A percentile compares a stretch with the other conserved stretches of the same genome.
Conservation (phyloP, 2,113 vertebrate species). For the Spheniscus mendiculus region DNA sequence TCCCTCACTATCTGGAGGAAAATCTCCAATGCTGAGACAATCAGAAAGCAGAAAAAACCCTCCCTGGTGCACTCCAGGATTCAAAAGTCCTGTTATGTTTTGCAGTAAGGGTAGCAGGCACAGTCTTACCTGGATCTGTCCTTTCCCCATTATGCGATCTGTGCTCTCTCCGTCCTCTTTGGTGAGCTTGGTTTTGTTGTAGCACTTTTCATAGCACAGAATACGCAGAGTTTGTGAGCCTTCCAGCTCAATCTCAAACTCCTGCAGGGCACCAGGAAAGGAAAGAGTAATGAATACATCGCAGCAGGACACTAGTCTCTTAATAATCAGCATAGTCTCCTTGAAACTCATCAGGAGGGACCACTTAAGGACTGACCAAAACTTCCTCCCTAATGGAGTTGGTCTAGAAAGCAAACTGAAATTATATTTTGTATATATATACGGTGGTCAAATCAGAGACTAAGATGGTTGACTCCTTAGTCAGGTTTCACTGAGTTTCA, state of each 20-base stretch:
- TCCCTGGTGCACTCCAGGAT: neutral
- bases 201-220: slow-evolving; percentile 93
- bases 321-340: neutral
- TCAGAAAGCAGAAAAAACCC: neutral
- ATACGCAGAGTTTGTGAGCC: slow-evolving; percentile 91
- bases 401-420: neutral
- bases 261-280: slow-evolving; percentile 71
- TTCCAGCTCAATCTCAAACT: slow-evolving; percentile 96
- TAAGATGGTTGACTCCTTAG: neutral
- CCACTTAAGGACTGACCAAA: neutral
- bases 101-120: neutral
- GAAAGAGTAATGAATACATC: neutral
- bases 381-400: neutral
- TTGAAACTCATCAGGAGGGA: neutral
- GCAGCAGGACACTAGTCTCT: neutral
- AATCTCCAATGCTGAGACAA: neutral
- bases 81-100: neutral
- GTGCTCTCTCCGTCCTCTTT: slow-evolving; percentile 89
- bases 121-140: slow-evolving; percentile 87
- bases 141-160: slow-evolving; percentile 89
- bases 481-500: neutral
- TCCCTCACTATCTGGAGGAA: neutral
- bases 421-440: neutral
- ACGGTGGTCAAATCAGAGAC: neutral
- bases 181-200: slow-evolving; percentile 83